Conservation (phyloP, 2,113 vertebrate species). For the Aleadryas rufinucha region DNA sequence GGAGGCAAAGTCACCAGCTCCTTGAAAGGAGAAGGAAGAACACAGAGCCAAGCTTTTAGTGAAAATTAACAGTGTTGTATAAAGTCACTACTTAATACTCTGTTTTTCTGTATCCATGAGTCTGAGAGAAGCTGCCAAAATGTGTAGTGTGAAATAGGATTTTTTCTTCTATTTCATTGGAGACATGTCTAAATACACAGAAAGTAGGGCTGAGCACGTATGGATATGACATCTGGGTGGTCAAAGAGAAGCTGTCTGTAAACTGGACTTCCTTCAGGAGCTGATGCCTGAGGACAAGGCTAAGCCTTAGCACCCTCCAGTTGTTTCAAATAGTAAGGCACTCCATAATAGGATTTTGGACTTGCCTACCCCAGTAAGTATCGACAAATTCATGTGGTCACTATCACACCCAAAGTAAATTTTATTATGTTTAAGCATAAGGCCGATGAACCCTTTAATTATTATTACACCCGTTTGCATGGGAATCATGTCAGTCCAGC, state of each 20-base stretch:
- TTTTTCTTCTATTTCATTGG: conserved; percentile 12
- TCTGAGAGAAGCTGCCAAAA: not conserved
- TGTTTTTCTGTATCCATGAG: not conserved
- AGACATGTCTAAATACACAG: not conserved
- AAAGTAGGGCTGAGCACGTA: not conserved
- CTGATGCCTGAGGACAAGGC: not conserved
- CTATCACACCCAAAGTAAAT: not conserved
- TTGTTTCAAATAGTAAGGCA: not conserved
- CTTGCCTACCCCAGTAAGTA: not conserved
- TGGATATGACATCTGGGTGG: not conserved
- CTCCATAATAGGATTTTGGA: not conserved
- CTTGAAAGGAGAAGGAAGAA: not conserved
- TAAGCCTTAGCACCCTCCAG: not conserved
- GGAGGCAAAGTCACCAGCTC: not conserved
- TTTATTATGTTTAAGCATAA: not conserved
- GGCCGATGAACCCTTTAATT: not conserved
- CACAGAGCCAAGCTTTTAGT: not conserved
- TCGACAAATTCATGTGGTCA: not conserved
- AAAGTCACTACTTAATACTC: not conserved
- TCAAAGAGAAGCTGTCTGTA: not conserved
- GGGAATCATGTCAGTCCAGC: not conserved
- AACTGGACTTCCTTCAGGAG: not conserved
- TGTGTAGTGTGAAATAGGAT: conserved; percentile 17
- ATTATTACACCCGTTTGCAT: not conserved
- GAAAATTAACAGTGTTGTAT: not conserved